phyloP scores from a whole-genome alignment of 2,113 vertebrate species.

The Meles meles region DNA sequence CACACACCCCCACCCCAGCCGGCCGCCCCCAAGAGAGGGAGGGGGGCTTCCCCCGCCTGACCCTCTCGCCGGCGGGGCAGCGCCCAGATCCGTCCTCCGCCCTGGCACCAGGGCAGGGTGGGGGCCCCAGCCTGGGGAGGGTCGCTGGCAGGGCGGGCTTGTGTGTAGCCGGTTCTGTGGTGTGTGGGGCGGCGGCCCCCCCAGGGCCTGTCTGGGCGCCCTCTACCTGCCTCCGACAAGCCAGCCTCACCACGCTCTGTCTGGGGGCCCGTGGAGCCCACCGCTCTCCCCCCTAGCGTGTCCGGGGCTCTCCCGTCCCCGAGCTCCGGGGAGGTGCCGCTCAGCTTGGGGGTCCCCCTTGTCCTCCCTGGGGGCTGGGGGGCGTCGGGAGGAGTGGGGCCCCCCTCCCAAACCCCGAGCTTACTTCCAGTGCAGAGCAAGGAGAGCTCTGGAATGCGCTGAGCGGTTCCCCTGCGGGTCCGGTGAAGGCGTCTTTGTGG shows the following conservation, averaged over 20 bases:
- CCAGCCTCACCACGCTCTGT: too few relatives aligned
- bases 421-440: background rate
- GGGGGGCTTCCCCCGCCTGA: background rate
- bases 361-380: background rate
- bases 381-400: too few relatives aligned
- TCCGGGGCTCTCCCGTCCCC: background rate
- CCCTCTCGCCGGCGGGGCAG: background rate
- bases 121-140: background rate
- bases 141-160: background rate
- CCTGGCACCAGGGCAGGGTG: rapidly evolving
- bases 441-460: background rate
- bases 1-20: background rate
- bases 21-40: background rate
- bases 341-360: background rate
- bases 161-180: background rate
- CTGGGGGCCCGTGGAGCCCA: background rate
- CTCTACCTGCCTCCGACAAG: background rate
- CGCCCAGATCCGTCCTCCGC: background rate
- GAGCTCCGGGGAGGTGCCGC: background rate
- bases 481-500: background rate
- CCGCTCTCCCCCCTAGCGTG: background rate
- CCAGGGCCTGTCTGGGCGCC: background rate
- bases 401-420: background rate
- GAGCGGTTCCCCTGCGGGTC: background rate
- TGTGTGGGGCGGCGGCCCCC: background rate